Evolutionary conservation across 2,113 vertebrate genomes (phyloP), one percentile per base, ranked within the genome.

Genomic region (Podarcis cretensis): DNA sequence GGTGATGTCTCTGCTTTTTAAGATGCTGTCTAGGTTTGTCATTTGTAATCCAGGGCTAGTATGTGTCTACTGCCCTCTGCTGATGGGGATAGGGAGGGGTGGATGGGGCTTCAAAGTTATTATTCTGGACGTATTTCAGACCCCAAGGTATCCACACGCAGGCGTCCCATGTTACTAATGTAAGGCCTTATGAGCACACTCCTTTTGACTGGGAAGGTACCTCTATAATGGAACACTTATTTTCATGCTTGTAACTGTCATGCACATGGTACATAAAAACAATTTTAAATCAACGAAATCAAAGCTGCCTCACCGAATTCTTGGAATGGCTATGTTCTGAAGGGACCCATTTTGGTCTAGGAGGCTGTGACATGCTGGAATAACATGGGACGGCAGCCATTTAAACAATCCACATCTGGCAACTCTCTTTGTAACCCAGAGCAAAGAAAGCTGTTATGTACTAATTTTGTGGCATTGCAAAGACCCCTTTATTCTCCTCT

Each of bases 311-410:
- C 43, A 13, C 59, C 23, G 35, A n/a, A 74, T 83, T 83, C 30
- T 66, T 88, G 71, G 80, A 88, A 77, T 32, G 48, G 69, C 40
- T 66, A 68, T 27, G 21, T 76, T 88, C 63, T 48, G 71, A 88
- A 83, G 30, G 37, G 13, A 57, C 35, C 59, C 87, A 37, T 83
- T 83, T 83, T 83, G 37, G 66, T 37, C 66, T 71, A 73, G n/a
- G 35, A 82, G 71, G 71, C 74, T 66, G n/a, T 65, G 79, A 76
- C 68, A 59, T 32, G 78, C 80, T 88, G 57, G 71, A 88, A 83
- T 83, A 83, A 88, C 81, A 88, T 88, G 87, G 81, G 87, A 88
- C 30, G 32, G 32, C 37, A 76, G 87, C 87, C 87, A 88, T 68
- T 88, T 68, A 88, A 88, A 83, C 12, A 5, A 83, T 59, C 57